Conservation (phyloP, 2,888 invertebrate species). For the Candidula unifasciata region DNA sequence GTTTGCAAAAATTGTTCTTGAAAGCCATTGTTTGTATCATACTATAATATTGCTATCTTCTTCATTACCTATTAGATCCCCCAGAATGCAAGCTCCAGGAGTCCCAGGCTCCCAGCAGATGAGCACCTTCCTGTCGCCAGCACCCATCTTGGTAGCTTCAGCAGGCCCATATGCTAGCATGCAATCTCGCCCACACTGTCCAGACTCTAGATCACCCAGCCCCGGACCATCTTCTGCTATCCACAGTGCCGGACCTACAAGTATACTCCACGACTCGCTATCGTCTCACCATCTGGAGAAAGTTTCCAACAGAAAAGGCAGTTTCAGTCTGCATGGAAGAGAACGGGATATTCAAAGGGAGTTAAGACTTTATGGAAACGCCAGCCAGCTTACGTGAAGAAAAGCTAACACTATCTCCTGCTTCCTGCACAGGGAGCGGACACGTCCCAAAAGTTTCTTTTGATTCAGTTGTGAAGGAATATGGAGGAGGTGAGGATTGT, state of each 20-base stretch:
- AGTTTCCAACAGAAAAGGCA: constrained; percentile 26
- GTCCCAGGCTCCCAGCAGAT: constrained; percentile 12
- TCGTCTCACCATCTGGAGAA: constrained; percentile 43
- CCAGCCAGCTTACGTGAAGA: constrained; percentile 50
- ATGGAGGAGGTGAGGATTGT: constrained; percentile 47
- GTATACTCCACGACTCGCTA: not conserved
- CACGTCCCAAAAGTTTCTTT: constrained; percentile 49
- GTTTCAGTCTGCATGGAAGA: not conserved
- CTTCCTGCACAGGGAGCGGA: constrained; percentile 19
- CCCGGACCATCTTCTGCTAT: constrained; percentile 32
- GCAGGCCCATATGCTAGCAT: constrained; percentile 25
- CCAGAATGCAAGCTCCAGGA: constrained; percentile 18
- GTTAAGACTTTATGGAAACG: not conserved
- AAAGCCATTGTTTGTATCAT: not conserved
- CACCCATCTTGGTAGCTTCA: constrained; percentile 1
- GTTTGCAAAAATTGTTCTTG: not conserved
- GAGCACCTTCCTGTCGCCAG: not conserved
- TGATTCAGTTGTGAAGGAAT: constrained; percentile 49
- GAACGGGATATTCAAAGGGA: not conserved
- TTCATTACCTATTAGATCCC: constrained; percentile 16
- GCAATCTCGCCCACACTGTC: constrained; percentile 30
- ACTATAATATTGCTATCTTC: not conserved
- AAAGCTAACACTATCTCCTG: constrained; percentile 56
- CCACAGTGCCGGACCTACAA: constrained; percentile 38
- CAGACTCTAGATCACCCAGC: constrained; percentile 40